Base-by-base conservation (phyloP, 2,113 vertebrate species). In the Atherinomorus stipes region DNA sequence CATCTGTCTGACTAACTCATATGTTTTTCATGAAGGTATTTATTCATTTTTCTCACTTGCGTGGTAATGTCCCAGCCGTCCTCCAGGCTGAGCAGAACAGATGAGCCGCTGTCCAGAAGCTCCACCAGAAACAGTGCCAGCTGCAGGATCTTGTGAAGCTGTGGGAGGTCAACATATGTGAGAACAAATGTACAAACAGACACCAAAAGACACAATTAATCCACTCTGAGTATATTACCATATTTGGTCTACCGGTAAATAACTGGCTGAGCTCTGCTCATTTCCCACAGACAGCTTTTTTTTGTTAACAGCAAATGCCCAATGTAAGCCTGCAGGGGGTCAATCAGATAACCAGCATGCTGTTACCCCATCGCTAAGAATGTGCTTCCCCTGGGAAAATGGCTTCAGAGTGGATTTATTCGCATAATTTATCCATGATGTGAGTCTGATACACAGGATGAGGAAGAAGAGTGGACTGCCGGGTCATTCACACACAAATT, bases 61-160 rank as follows among this genome's bases (percentile, higher is more conserved):
- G 96, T 94, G 37, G 97, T 99, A 82, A 98, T 95, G 88, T 99
- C 98, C 98, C 98, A 99, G 87, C 98, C 98, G 71, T 99, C 98
- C 92, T 99, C 98, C 88, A 99, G 93, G 91, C 97, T 97, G 88
- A 99, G 92, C 87, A 99, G 90, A 74, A 96, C 96, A 22, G 98
- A 99, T 50, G 97, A 99, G 65, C 98, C 97, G 60, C 93, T 95
- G 89, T 99, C 97, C 81, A 99, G 93, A 37, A 99, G 95, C 88
- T 98, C 97, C 74, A 96, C 96, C 73, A 97, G 90, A 80, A 96
- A 93, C 69, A 97, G 85, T 50, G 95, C 93, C 93, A 99, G 91
- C 16, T 99, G 97, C 93, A 99, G 85, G 87, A 99, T 92, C 90
- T 96, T 97, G 91, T 99, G 97, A 88, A 99, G 94, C 98, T 99